Conservation (phyloP, 2,797 vertebrate species). For the Otus scops region DNA sequence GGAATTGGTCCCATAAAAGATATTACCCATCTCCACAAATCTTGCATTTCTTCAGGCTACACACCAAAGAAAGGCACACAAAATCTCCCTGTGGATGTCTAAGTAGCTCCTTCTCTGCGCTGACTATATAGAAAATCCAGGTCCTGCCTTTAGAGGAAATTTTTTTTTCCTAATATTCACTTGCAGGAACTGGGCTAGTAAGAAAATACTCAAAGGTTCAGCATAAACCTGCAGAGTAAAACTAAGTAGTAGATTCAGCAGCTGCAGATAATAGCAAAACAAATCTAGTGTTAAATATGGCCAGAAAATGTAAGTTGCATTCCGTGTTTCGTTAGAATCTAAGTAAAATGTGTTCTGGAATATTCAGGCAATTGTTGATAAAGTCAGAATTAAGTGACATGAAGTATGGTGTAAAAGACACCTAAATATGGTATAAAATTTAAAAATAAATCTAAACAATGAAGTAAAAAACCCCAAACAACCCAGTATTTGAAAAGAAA, state of each 20-base stretch:
- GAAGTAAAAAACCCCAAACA: background rate
- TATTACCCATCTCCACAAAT: background rate
- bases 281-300: background rate
- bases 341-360: background rate
- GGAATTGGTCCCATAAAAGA: background rate
- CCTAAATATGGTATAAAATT: background rate
- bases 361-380: background rate
- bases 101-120: background rate
- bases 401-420: background rate
- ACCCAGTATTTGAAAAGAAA: background rate
- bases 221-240: background rate
- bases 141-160: background rate
- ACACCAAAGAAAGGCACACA: background rate
- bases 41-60: background rate
- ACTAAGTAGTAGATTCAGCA: background rate
- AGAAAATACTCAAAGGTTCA: background rate
- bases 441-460: background rate
- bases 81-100: background rate
- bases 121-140: background rate
- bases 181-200: background rate
- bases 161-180: background rate
- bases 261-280: background rate
- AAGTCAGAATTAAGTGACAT: background rate
- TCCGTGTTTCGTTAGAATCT: background rate
- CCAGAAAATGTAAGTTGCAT: background rate